Conservation (phyloP, 2,888 invertebrate genomes). For the Caenorhabditis sp. region DNA sequence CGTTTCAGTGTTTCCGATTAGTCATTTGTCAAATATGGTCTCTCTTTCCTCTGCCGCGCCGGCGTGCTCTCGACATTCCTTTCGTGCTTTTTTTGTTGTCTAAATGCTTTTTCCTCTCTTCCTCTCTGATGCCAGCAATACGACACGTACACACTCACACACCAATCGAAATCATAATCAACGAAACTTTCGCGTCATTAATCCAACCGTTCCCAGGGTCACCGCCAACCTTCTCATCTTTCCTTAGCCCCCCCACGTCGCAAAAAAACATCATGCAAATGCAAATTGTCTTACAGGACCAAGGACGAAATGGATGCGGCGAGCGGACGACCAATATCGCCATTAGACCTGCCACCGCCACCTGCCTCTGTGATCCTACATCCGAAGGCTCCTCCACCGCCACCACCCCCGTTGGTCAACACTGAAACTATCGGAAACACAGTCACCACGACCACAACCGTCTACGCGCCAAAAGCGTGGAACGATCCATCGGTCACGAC, state of each 20-base stretch:
- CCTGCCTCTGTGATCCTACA: constrained; percentile 51
- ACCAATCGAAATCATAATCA: constrained; percentile 1
- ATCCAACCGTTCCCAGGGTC: constrained; percentile 27
- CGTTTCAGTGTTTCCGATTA: constrained; percentile 17
- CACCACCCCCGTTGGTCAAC: constrained; percentile 48
- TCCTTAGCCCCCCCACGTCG: background rate
- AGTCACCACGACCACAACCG: constrained; percentile 32
- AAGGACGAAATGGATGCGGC: constrained; percentile 57
- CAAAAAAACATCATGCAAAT: constrained; percentile 31
- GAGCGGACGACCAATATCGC: constrained; percentile 57
- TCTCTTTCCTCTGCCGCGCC: no score
- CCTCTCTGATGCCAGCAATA: background rate
- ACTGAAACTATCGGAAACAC: constrained; percentile 47
- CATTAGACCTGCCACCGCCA: constrained; percentile 64
- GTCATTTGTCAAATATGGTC: constrained; percentile 37
- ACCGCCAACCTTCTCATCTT: no score
- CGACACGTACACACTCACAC: constrained; percentile 2
- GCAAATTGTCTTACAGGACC: constrained; percentile 54
- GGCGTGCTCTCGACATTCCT: background rate
- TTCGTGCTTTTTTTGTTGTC: background rate
- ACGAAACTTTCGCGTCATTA: constrained; percentile 33
- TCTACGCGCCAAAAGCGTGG: constrained; percentile 31
- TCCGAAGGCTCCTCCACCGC: constrained; percentile 49
- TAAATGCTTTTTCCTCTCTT: background rate
- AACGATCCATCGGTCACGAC: constrained; percentile 29